Conservation (phyloP, 2,113 vertebrate genomes). For the Macquaria ambigua region DNA sequence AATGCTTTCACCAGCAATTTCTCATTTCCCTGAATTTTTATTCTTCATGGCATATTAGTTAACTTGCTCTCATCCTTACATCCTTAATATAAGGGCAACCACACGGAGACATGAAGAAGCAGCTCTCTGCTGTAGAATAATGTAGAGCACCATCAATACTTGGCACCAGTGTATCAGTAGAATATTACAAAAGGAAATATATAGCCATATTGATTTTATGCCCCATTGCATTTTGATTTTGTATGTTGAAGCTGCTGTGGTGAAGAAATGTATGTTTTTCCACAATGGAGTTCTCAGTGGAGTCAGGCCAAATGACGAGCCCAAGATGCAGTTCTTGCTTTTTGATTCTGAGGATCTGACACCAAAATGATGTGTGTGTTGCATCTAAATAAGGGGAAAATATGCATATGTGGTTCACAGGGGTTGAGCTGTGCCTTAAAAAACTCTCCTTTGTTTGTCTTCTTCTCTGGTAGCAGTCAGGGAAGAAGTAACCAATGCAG, state of each 20-base stretch:
- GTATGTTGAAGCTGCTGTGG: not conserved
- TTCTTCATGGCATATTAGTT: not conserved
- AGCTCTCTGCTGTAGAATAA: not conserved
- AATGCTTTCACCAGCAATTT: not conserved
- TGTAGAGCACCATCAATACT: not conserved
- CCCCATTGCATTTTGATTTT: slow-evolving; percentile 5
- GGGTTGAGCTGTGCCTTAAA: no score
- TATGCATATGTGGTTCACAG: no score
- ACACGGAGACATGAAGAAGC: not conserved
- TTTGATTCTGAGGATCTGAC: not conserved
- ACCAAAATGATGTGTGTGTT: not conserved
- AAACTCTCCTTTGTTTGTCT: no score
- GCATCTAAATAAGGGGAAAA: not conserved
- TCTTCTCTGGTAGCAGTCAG: no score
- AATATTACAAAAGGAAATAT: slow-evolving; percentile 1
- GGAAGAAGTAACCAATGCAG: no score
- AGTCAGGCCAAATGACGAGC: not conserved
- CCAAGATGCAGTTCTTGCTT: not conserved
- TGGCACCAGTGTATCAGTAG: not conserved
- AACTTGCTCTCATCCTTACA: not conserved
- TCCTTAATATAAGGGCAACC: not conserved
- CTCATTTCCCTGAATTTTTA: not conserved
- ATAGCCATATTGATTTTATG: slow-evolving; percentile 8
- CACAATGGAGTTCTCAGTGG: not conserved
- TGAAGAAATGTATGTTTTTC: not conserved